Evolutionary conservation across 2,797 vertebrate genomes (phyloP).

Genomic region (Chelon auratus): DNA sequence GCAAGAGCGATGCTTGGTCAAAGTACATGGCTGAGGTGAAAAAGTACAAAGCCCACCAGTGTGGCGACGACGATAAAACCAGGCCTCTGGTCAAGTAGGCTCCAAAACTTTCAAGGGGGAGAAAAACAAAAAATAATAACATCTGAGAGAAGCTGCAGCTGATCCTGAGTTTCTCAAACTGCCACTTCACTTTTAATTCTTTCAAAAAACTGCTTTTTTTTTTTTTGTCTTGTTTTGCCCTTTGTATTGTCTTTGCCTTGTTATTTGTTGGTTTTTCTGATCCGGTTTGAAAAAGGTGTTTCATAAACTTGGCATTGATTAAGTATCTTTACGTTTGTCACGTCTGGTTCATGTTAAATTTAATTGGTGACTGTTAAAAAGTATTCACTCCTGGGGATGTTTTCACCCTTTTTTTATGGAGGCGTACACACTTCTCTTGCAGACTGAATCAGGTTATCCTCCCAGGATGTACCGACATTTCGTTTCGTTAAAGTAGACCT

Average conservation of each 20-base stretch:
- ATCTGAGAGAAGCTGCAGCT: constrained; percentile 46
- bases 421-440: no score
- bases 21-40: constrained; percentile 99
- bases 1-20: constrained; percentile 96
- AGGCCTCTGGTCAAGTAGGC: constrained; percentile 94
- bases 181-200: constrained; percentile 46
- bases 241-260: constrained; percentile 29
- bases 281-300: constrained; percentile 50
- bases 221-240: constrained; percentile 34
- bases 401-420: no score
- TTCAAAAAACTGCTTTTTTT: constrained; percentile 53
- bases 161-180: constrained; percentile 60
- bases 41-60: constrained; percentile 98
- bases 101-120: not conserved
- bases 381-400: no score
- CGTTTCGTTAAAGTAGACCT: no score
- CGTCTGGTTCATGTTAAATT: constrained; percentile 41
- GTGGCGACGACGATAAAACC: constrained; percentile 96
- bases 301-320: constrained; percentile 31
- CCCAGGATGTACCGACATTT: no score
- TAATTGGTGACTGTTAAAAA: no score
- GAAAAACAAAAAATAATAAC: not conserved
- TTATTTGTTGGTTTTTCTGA: constrained; percentile 43
- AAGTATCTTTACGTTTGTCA: constrained; percentile 43
- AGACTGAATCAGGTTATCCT: no score